Evolutionary conservation across 1,140 invertebrate genomes (phyloP), one percentile per base, ranked within the genome.

Genomic region (Anastrepha ludens): DNA sequence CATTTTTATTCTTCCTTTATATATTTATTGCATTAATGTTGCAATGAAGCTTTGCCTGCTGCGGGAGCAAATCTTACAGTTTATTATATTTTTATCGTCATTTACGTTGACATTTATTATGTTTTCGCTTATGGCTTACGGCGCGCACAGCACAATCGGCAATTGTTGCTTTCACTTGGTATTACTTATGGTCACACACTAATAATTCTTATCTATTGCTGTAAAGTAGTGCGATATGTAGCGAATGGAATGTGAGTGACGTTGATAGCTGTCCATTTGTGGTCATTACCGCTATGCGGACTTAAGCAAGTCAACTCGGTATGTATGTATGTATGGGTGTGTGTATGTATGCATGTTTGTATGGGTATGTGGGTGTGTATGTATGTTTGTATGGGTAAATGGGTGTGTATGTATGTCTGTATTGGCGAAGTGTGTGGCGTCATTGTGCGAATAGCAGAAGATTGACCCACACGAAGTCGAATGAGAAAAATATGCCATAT

Each of bases 31-130:
- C 50, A 81, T 81, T 81, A 81, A 41, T 20, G n/a, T 55, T 20
- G 44, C 47, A 55, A n/a, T 81, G 29, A 1, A 29, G 74, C 47
- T 55, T 9, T 20, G 74, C 7, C 41, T 55, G 74, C 8, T 50
- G 74, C 47, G 47, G 44, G n/a, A 17, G 47, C 74, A 41, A 81
- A 81, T 81, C 74, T 55, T 8, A 81, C 6, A 13, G 47, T 81
- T 81, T 81, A 81, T 81, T 81, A 81, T 41, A 81, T 81, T 81
- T 81, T 81, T 81, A 81, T 55, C 74, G 74, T 50, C 74, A 81
- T 81, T 81, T 81, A 58, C n/a, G 74, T 81, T 81, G 74, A 81
- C 74, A 81, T 81, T 81, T 81, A 81, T 81, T 81, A 55, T n/a
- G 47, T 20, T 81, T 81, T 55, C 74, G 17, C 74, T 81, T 55